Conservation (phyloP, 2,797 vertebrate species). For the Pteronotus mesoamericanus region DNA sequence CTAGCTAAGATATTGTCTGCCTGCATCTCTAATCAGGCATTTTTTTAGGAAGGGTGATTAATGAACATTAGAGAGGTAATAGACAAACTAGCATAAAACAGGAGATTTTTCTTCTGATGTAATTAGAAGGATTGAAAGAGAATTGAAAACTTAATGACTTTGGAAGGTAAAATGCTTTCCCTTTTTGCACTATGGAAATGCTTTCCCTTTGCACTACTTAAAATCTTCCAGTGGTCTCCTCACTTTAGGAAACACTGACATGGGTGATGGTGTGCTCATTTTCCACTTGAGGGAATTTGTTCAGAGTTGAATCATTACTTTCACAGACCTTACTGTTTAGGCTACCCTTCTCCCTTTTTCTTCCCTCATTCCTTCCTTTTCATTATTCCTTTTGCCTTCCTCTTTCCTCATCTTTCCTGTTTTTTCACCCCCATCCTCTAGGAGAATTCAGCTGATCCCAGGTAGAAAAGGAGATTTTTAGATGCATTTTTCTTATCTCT, state of each 20-base stretch:
- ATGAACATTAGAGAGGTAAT: background rate
- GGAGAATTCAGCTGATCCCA: background rate
- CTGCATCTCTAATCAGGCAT: background rate
- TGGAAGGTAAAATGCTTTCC: constrained; percentile 15
- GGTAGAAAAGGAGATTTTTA: background rate
- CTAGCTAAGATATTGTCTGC: background rate
- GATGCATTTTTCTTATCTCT: background rate
- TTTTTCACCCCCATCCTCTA: background rate
- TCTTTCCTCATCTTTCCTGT: background rate
- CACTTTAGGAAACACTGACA: background rate
- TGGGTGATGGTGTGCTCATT: background rate
- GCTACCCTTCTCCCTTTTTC: background rate
- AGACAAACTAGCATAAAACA: background rate
- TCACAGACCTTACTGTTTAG: background rate
- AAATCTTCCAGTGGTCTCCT: background rate
- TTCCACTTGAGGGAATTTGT: background rate
- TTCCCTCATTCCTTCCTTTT: background rate
- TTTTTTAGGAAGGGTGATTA: background rate
- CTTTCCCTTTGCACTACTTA: background rate
- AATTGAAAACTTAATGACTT: constrained; percentile 6
- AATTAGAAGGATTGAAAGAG: background rate
- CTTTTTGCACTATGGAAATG: background rate
- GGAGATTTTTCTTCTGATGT: constrained; percentile 22
- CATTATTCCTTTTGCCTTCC: background rate
- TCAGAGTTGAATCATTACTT: background rate